A percentile compares a stretch with the other conserved stretches of the same genome.
Evolutionary conservation across 2,888 invertebrate genomes (phyloP).

Genomic region (Zele albiditarsus): DNA sequence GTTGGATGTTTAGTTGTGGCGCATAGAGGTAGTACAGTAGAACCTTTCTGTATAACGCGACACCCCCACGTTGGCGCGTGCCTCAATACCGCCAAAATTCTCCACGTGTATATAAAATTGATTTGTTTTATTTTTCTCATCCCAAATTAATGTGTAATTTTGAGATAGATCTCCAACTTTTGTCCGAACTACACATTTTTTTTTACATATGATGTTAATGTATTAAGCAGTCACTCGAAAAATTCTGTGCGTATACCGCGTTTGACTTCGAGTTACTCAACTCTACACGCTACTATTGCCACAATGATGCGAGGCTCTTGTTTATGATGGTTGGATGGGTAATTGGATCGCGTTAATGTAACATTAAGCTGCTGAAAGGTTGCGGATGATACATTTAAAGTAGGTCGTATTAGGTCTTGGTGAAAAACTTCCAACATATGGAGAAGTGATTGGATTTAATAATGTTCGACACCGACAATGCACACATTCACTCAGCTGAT

Average conservation of each 20-base stretch:
- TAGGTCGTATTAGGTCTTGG: slow-evolving; percentile 5
- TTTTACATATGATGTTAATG: too few relatives aligned
- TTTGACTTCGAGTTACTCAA: not conserved
- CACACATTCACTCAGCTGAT: not conserved
- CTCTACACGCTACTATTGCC: slow-evolving; percentile 15
- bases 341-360: not conserved
- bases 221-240: not conserved
- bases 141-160: too few relatives aligned
- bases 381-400: not conserved
- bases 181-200: too few relatives aligned
- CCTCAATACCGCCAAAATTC: slow-evolving; percentile 23
- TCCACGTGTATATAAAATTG: not conserved
- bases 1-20: not conserved
- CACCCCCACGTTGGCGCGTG: slow-evolving; percentile 27
- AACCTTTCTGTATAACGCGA: not conserved
- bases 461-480: slow-evolving; percentile 8
- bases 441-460: slow-evolving; percentile 3
- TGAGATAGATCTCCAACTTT: too few relatives aligned
- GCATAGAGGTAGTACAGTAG: not conserved
- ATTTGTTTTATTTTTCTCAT: too few relatives aligned
- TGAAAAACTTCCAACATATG: slow-evolving; percentile 5
- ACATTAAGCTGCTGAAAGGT: not conserved
- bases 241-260: too few relatives aligned
- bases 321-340: slow-evolving; percentile 11
- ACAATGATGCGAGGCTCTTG: slow-evolving; percentile 1